phyloP scores from a whole-genome alignment of 2,888 invertebrate species.

The Tenthredo notha region DNA sequence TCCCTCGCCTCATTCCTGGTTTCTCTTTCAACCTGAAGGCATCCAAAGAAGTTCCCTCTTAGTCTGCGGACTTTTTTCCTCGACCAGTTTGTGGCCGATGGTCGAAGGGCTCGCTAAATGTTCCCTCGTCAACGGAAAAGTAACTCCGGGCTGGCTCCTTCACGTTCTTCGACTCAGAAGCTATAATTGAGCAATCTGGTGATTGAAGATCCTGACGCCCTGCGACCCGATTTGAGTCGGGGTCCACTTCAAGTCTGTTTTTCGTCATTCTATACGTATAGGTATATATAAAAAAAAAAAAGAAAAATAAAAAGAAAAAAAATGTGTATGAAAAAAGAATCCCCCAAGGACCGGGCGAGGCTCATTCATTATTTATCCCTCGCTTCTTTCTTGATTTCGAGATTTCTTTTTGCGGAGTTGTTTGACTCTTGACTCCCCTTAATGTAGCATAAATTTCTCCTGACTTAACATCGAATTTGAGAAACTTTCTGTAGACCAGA shows the following conservation, averaged over 20 bases:
- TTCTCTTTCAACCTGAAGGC: slow-evolving; percentile 14
- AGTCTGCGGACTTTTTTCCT: slow-evolving; percentile 8
- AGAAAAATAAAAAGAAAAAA: neutral
- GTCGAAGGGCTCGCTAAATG: slow-evolving; percentile 39
- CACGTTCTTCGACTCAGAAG: slow-evolving; percentile 52
- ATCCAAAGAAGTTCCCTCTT: slow-evolving; percentile 15
- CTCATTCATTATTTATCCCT: slow-evolving; percentile 61
- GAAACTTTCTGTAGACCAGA: neutral
- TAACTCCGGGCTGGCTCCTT: slow-evolving; percentile 13
- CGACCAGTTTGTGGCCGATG: slow-evolving; percentile 22
- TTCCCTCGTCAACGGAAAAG: slow-evolving; percentile 46
- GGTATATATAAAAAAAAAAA: neutral
- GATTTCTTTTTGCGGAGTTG: slow-evolving; percentile 18
- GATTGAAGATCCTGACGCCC: slow-evolving; percentile 68
- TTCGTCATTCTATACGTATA: slow-evolving; percentile 24
- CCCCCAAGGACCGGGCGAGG: slow-evolving; percentile 63
- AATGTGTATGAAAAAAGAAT: slow-evolving; percentile 56
- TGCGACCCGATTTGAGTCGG: slow-evolving; percentile 18
- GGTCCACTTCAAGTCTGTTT: slow-evolving; percentile 43
- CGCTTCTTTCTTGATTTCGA: slow-evolving; percentile 57
- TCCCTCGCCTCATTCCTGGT: neutral
- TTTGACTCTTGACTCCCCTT: slow-evolving; percentile 36
- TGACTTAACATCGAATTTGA: neutral
- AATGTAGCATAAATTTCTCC: slow-evolving; percentile 30
- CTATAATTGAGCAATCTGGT: slow-evolving; percentile 76